phyloP scores from a whole-genome alignment of 2,888 invertebrate species.

The Melanargia galathea region DNA sequence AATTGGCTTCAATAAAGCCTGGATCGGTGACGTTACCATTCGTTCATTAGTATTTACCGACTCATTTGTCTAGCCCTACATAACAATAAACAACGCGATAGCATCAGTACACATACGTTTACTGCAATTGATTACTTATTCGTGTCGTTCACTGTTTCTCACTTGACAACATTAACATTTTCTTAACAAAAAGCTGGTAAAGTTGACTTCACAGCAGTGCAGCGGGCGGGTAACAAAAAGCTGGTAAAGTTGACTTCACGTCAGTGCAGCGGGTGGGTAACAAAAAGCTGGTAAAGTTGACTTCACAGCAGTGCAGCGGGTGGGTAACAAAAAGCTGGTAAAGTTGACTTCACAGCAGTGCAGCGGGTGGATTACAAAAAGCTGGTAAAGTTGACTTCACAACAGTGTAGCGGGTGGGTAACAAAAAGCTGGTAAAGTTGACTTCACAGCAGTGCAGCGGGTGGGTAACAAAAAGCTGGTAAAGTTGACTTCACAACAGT shows the following conservation, averaged over 20 bases:
- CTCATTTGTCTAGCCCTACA: slow-evolving; percentile 19
- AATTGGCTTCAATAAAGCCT: slow-evolving; percentile 12
- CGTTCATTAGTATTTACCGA: slow-evolving; percentile 26
- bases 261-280: not conserved
- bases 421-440: no score
- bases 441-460: no score
- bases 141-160: slow-evolving; percentile 14
- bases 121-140: slow-evolving; percentile 26
- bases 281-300: not conserved
- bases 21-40: slow-evolving; percentile 13
- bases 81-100: slow-evolving; percentile 28
- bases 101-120: slow-evolving; percentile 23
- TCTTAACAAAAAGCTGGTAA: not conserved
- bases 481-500: no score
- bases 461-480: no score
- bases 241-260: not conserved
- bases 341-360: not conserved
- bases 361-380: no score
- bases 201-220: not conserved
- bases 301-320: not conserved
- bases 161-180: slow-evolving; percentile 9
- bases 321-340: not conserved
- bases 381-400: no score
- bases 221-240: not conserved
- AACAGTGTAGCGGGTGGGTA: no score